phyloP scores from a whole-genome alignment of 2,888 invertebrate species.

The Nycteola revayana region DNA sequence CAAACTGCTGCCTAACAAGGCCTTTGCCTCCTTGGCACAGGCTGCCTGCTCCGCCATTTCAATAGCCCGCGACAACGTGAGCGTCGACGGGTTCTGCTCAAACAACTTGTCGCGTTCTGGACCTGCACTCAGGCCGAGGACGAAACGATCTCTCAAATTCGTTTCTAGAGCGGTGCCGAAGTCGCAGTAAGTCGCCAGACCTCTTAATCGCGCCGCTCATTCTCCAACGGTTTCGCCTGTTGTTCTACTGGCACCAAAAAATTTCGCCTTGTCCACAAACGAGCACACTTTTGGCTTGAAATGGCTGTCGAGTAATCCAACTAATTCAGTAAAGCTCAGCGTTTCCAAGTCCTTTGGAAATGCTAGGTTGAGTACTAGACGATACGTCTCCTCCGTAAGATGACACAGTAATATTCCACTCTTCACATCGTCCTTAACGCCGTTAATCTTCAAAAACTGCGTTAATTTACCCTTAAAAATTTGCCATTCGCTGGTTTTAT shows the following conservation, averaged over 20 bases:
- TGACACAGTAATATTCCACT: not conserved
- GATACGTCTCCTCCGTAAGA: not conserved
- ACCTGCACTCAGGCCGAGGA: not conserved
- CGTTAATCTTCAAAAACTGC: not conserved
- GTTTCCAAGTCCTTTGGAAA: not conserved
- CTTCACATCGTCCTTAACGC: not conserved
- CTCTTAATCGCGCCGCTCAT: slow-evolving; percentile 1
- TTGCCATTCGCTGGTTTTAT: not conserved
- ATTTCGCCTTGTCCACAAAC: not conserved
- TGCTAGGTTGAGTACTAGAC: not conserved
- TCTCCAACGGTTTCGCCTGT: not conserved
- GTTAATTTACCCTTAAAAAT: not conserved
- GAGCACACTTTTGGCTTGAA: not conserved
- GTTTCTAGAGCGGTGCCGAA: slow-evolving; percentile 21
- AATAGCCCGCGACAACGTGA: not conserved
- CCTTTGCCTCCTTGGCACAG: not conserved
- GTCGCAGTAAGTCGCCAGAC: slow-evolving; percentile 11
- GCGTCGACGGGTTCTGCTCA: not conserved
- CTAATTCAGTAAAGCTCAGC: not conserved
- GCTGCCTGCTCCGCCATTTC: not conserved
- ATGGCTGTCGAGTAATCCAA: not conserved
- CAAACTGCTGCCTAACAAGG: not conserved
- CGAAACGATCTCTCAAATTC: slow-evolving; percentile 10
- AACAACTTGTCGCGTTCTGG: not conserved
- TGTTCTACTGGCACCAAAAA: not conserved